Conservation (phyloP, 1,140 invertebrate species). For the Cyphomyrmex costatus region DNA sequence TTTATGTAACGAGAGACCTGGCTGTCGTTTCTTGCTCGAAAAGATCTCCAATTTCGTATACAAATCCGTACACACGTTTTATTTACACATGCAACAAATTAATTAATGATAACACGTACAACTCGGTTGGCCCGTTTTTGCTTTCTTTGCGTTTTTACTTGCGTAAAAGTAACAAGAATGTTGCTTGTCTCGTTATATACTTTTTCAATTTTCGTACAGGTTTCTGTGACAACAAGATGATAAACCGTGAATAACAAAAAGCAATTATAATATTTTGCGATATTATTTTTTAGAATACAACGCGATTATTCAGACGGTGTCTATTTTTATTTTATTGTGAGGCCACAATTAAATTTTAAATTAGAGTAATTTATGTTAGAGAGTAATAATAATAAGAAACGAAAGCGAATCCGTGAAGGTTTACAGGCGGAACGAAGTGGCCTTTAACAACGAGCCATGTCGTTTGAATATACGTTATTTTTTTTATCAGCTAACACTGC, state of each 20-base stretch:
- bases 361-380: constrained; percentile 23
- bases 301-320: neutral
- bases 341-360: constrained; percentile 34
- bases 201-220: neutral
- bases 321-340: constrained; percentile 11
- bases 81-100: constrained; percentile 12
- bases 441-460: constrained; percentile 2
- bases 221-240: neutral
- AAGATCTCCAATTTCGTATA: constrained; percentile 34
- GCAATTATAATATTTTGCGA: neutral
- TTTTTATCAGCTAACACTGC: neutral
- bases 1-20: constrained; percentile 72
- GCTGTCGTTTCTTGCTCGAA: constrained; percentile 6
- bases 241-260: neutral
- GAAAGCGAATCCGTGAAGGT: constrained; percentile 42
- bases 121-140: neutral
- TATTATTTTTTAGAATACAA: constrained; percentile 21
- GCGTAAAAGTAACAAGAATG: neutral
- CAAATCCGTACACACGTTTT: constrained; percentile 15
- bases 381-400: constrained; percentile 49
- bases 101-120: constrained; percentile 9
- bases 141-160: neutral
- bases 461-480: neutral
- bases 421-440: constrained; percentile 56
- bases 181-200: neutral